A percentile compares a stretch with the other conserved stretches of the same genome.
Evolutionary conservation across 2,113 vertebrate genomes (phyloP).

Genomic region (Jacana jacana): DNA sequence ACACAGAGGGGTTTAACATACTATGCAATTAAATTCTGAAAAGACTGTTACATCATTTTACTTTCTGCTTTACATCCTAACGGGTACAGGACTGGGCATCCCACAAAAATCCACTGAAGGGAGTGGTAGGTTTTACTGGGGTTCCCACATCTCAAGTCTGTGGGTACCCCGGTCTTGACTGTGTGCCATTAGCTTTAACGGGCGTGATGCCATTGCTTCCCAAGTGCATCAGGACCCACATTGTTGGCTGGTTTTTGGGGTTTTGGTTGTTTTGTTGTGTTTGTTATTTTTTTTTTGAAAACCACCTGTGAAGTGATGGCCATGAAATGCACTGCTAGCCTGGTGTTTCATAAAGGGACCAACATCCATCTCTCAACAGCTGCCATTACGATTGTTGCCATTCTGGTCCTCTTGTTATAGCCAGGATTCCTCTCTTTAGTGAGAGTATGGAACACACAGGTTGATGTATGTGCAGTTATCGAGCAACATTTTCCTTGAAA

Average conservation of each 20-base stretch:
- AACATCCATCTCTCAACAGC: not conserved
- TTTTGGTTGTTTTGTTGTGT: not conserved
- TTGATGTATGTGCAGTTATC: not conserved
- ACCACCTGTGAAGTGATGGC: not conserved
- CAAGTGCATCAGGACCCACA: accelerated
- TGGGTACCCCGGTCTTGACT: not conserved
- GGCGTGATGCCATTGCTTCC: not conserved
- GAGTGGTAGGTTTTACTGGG: not conserved
- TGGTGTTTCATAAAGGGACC: not conserved
- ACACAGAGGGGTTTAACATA: constrained; percentile 9
- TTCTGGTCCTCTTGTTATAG: not conserved
- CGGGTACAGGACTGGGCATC: not conserved
- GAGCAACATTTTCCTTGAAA: not conserved
- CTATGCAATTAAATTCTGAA: constrained; percentile 52
- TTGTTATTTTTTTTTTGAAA: not conserved
- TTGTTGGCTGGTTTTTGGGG: too few species aligned
- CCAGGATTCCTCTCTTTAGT: not conserved
- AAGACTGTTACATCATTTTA: constrained; percentile 15
- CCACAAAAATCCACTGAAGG: not conserved
- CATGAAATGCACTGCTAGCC: not conserved
- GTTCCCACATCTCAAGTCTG: not conserved
- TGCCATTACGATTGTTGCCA: not conserved
- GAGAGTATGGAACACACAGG: accelerated
- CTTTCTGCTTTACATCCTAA: not conserved
- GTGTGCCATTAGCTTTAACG: constrained; percentile 1